Evolutionary conservation across 2,797 vertebrate genomes (phyloP).

Genomic region (Buceros bicornis): DNA sequence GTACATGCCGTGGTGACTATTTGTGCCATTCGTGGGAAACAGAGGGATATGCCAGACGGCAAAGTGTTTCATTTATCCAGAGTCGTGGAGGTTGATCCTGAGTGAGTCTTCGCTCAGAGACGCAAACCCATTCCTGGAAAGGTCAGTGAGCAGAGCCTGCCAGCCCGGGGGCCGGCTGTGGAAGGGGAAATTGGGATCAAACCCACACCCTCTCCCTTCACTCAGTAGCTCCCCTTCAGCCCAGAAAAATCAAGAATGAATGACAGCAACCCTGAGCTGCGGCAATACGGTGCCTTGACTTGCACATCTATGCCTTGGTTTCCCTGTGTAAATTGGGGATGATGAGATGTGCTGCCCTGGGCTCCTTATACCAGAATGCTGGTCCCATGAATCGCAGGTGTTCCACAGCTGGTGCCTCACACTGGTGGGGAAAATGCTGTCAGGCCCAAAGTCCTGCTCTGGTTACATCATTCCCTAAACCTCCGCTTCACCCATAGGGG

Average conservation of each 20-base stretch:
- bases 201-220: not conserved
- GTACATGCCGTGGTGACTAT: constrained; percentile 69
- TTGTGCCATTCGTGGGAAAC: constrained; percentile 74
- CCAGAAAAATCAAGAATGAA: not conserved
- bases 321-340: accelerated
- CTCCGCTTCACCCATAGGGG: not conserved
- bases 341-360: not conserved
- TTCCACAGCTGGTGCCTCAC: not conserved
- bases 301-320: not conserved
- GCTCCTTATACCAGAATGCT: not conserved
- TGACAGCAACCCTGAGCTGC: not conserved
- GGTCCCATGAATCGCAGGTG: not conserved
- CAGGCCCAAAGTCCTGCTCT: not conserved
- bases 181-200: not conserved
- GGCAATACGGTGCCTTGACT: accelerated
- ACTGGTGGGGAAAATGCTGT: not conserved
- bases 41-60: constrained; percentile 77
- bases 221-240: not conserved
- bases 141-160: constrained; percentile 11
- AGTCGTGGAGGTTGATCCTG: constrained; percentile 51
- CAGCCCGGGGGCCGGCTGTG: not conserved
- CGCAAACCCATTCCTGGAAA: constrained; percentile 12
- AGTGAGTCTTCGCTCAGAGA: constrained; percentile 29
- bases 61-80: constrained; percentile 78
- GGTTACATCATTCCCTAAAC: not conserved